A percentile compares a stretch with the other conserved stretches of the same genome.
phyloP scores from a whole-genome alignment of 1,140 invertebrate species.

The Pseudomyrmex pallidus region DNA sequence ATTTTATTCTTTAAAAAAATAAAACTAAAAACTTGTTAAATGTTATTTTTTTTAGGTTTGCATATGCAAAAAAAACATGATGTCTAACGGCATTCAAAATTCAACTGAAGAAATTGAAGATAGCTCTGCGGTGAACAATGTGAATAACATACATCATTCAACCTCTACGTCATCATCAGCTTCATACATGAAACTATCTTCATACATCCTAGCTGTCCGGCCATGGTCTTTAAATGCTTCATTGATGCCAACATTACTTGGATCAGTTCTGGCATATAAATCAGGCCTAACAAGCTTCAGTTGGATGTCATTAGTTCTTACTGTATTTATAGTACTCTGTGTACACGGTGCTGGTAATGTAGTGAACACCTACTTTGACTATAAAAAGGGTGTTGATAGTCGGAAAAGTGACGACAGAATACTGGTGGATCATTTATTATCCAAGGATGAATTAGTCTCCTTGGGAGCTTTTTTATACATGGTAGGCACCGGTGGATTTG shows the following conservation, averaged over 20 bases:
- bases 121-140: slow-evolving; percentile 59
- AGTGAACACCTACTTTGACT: slow-evolving; percentile 99
- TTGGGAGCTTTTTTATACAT: slow-evolving; percentile 95
- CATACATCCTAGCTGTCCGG: slow-evolving; percentile 93
- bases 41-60: slow-evolving; percentile 53
- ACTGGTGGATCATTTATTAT: slow-evolving; percentile 95
- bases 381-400: slow-evolving; percentile 96
- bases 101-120: slow-evolving; percentile 48
- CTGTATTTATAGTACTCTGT: slow-evolving; percentile 93
- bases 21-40: too few species aligned
- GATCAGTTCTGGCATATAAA: slow-evolving; percentile 94
- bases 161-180: slow-evolving; percentile 62
- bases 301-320: slow-evolving; percentile 91
- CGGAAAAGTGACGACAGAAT: slow-evolving; percentile 96
- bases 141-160: slow-evolving; percentile 49
- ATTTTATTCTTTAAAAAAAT: too few species aligned
- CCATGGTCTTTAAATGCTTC: slow-evolving; percentile 97
- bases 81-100: slow-evolving; percentile 74
- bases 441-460: slow-evolving; percentile 93
- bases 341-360: slow-evolving; percentile 98
- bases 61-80: slow-evolving; percentile 65
- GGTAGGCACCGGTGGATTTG: slow-evolving; percentile 95
- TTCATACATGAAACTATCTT: slow-evolving; percentile 93
- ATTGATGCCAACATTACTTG: slow-evolving; percentile 94
- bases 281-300: slow-evolving; percentile 89